phyloP scores from a whole-genome alignment of 2,888 invertebrate species.

The Platycheirus albimanus region DNA sequence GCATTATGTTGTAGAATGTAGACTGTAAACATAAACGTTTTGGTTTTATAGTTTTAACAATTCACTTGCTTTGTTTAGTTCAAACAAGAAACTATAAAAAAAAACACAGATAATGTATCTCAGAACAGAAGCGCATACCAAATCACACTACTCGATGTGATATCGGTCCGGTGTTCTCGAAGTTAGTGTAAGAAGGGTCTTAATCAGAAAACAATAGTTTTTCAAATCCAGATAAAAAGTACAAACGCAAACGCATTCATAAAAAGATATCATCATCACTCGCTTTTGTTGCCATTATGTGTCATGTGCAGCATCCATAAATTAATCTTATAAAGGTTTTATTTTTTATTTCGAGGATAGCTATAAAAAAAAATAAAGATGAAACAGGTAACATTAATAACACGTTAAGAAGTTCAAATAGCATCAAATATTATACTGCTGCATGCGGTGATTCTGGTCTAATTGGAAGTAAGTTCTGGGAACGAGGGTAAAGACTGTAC shows the following conservation, averaged over 20 bases:
- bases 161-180: conserved; percentile 25
- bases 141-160: conserved; percentile 42
- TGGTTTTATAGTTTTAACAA: conserved; percentile 66
- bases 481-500: conserved; percentile 39
- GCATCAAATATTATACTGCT: neutral
- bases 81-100: conserved; percentile 37
- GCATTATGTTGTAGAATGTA: too few relatives aligned
- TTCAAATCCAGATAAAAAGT: conserved; percentile 47
- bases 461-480: conserved; percentile 59
- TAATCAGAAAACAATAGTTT: conserved; percentile 65
- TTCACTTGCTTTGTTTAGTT: conserved; percentile 50
- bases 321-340: conserved; percentile 61
- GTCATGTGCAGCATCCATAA: conserved; percentile 47
- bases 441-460: conserved; percentile 39
- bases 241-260: conserved; percentile 33
- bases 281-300: conserved; percentile 60
- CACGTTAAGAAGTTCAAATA: conserved; percentile 31
- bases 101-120: conserved; percentile 14
- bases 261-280: conserved; percentile 55
- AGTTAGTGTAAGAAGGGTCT: too few relatives aligned
- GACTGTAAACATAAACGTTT: too few relatives aligned
- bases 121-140: conserved; percentile 67
- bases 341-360: neutral
- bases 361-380: conserved; percentile 7
- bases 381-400: conserved; percentile 56